These are phyloP conservation scores for Xiphydria camelus DNA, from an alignment of 2,888 invertebrate species.

Conservation along the genomic window DNA sequence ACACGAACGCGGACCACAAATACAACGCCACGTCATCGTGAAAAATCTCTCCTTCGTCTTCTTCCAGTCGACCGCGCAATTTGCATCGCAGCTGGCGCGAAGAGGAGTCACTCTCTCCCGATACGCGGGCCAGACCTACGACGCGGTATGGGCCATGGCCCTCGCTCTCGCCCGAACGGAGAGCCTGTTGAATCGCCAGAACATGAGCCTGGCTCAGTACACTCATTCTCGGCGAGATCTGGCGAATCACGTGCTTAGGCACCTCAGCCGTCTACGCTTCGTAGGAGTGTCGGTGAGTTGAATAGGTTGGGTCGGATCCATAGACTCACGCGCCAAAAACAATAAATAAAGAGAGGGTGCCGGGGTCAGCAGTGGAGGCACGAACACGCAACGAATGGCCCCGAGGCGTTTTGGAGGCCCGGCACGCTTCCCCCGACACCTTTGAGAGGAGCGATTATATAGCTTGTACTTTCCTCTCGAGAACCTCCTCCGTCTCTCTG, in stretches of 20 bases:
- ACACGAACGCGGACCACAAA: conserved; percentile 7
- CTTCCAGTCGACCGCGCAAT: conserved; percentile 68
- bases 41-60: conserved; percentile 12
- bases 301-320: no score
- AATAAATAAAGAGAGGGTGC: no score
- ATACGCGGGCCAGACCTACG: conserved; percentile 82
- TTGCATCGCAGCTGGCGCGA: conserved; percentile 64
- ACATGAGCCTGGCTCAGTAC: conserved; percentile 65
- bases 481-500: no score
- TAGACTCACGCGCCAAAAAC: neutral
- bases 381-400: no score
- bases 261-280: conserved; percentile 75
- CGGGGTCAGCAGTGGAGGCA: no score
- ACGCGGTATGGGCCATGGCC: conserved; percentile 90
- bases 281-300: conserved; percentile 84
- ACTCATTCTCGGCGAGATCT: conserved; percentile 75
- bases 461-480: no score
- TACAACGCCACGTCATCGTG: no score
- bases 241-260: conserved; percentile 71
- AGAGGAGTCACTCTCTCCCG: conserved; percentile 64
- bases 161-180: conserved; percentile 72
- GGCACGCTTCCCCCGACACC: no score
- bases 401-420: no score
- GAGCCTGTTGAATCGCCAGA: conserved; percentile 60
- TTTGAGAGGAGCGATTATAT: no score